A percentile compares a stretch with the other conserved stretches of the same genome.
Conservation (phyloP, 2,888 invertebrate genomes). For the Diplazon laetatorius region DNA sequence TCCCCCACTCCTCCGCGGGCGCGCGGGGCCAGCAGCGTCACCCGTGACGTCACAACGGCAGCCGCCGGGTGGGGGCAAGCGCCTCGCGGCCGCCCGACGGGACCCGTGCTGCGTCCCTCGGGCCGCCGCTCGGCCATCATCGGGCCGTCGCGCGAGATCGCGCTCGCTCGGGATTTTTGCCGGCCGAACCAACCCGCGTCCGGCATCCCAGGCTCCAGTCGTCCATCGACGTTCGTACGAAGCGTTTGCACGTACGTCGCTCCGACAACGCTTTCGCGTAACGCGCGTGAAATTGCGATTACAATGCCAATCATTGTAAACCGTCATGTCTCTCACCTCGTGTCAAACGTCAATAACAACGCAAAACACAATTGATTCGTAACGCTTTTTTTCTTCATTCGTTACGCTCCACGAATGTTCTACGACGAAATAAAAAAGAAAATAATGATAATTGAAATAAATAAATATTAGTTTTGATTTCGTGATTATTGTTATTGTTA, state of each 20-base stretch:
- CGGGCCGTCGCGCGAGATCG: too few species aligned
- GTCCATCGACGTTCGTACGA: constrained; percentile 77
- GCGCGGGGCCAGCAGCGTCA: too few species aligned
- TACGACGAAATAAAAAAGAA: not conserved
- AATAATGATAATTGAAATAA: not conserved
- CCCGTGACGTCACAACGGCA: too few species aligned
- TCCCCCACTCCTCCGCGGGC: too few species aligned
- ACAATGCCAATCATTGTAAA: constrained; percentile 23
- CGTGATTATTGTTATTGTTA: not conserved
- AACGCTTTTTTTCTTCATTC: too few species aligned
- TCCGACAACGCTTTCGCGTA: constrained; percentile 10
- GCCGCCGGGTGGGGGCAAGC: too few species aligned
- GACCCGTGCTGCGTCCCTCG: too few species aligned
- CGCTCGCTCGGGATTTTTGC: constrained; percentile 9
- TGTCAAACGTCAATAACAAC: not conserved
- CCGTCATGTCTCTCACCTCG: too few species aligned
- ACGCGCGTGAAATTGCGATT: constrained; percentile 18
- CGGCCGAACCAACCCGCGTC: constrained; percentile 54
- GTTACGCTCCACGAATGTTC: too few species aligned
- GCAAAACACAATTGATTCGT: too few species aligned
- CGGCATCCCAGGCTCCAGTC: constrained; percentile 75
- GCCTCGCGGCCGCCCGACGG: too few species aligned
- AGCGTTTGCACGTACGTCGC: constrained; percentile 67
- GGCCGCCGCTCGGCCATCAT: too few species aligned
- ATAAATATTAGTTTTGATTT: not conserved